Base-by-base conservation (phyloP, 2,113 vertebrate species). In the Ictalurus punctatus region DNA sequence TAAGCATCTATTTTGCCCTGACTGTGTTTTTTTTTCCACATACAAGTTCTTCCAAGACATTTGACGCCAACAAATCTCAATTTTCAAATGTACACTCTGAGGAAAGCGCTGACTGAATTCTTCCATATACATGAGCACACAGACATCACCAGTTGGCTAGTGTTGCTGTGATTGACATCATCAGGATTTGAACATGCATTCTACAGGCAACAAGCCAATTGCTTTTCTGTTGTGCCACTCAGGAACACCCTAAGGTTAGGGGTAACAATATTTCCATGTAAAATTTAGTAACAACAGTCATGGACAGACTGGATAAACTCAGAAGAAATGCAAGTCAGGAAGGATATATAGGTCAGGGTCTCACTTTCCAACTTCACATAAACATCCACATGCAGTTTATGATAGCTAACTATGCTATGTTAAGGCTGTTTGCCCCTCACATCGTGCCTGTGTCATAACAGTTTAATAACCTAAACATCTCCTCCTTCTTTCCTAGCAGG, bases 401-500 rank as follows among this genome's bases (percentile, higher is more conserved):
- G 13, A 54, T 3, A 73, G 0, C 2, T 71, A 30, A 40, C 44
- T 65, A 23, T 27, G 4, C 59, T 17, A 10, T 7, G 4, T 16
- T 30, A 56, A 12, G 13, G 69, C 54, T 83, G n/a, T 86, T 86
- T 83, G 59, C 14, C 34, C 34, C 25, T 73, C 25, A 52, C 48
- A 27, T 65, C 23, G 13, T n/a, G 79, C 12, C 61, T 69, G 48
- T 58, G 17, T 71, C 44, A 37, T 73, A 63, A 52, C 73, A 30
- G 48, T 54, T 63, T 65, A 23, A 58, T 52, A 16, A 56, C 14
- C n/a, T 44, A n/a, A 73, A 87, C 81, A 30, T 61, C 27, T 40
- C 37, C 61, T 86, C 74, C 56, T 58, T 80, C 54, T 65, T 8
- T 90, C 23, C 27, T 54, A n/a, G 34, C 48, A 84, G 85, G 17